Evolutionary conservation across 2,113 vertebrate species (phyloP).

Genomic region (Vicugna pacos): DNA sequence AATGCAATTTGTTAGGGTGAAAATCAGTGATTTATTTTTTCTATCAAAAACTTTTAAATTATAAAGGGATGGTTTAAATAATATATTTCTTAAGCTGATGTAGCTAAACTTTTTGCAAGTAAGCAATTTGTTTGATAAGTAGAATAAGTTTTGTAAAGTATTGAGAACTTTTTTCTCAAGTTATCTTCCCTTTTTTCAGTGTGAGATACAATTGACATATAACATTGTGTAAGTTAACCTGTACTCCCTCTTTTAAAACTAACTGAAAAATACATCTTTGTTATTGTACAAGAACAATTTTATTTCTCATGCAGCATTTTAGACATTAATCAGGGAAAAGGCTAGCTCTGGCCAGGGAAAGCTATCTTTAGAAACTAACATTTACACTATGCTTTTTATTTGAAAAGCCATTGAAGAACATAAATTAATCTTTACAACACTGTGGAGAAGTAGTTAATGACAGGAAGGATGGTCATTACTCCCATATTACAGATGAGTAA

Average conservation of each 20-base stretch:
- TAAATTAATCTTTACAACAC: constrained; percentile 76
- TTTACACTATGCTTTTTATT: constrained; percentile 69
- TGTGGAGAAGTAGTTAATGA: constrained; percentile 71
- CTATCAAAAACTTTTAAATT: background rate
- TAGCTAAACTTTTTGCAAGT: background rate
- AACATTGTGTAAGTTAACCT: background rate
- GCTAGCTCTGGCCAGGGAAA: background rate
- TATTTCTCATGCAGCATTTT: constrained; percentile 38
- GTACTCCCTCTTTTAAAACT: background rate
- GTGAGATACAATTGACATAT: background rate
- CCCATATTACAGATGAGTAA: constrained; percentile 78
- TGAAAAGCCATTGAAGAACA: constrained; percentile 64
- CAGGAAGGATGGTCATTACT: constrained; percentile 73
- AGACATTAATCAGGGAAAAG: constrained; percentile 56
- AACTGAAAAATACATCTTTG: constrained; percentile 1
- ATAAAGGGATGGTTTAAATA: constrained; percentile 4
- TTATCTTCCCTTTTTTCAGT: background rate
- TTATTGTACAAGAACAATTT: constrained; percentile 18
- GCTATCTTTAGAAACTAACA: constrained; percentile 61
- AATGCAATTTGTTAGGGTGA: constrained; percentile 37
- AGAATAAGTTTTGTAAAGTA: background rate
- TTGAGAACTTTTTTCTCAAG: background rate
- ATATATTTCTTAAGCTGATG: background rate
- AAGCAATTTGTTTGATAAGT: too few relatives aligned
- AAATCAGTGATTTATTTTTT: background rate